Evolutionary conservation across 2,113 vertebrate genomes (phyloP).

Genomic region (Ameiurus melas): DNA sequence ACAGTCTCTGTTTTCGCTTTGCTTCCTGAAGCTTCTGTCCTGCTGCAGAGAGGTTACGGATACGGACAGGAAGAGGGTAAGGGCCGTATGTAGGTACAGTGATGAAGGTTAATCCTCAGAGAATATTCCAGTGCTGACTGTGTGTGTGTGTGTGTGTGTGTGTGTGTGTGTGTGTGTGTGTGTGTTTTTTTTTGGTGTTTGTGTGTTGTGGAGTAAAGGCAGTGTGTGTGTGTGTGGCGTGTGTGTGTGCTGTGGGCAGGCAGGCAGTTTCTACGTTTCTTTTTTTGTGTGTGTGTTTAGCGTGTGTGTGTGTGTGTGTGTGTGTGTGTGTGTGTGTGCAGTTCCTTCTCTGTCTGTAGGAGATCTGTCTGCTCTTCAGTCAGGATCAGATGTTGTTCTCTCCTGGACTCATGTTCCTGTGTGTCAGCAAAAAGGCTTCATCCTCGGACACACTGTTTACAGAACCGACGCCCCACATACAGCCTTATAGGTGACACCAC

Average conservation of each 20-base stretch:
- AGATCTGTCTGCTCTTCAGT: slow-evolving; percentile 57
- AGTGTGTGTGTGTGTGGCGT: slow-evolving; percentile 16
- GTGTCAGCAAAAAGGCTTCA: slow-evolving; percentile 62
- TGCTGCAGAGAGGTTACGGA: slow-evolving; percentile 67
- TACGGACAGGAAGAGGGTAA: slow-evolving; percentile 70
- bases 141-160: slow-evolving; percentile 19
- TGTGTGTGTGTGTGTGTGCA: slow-evolving; percentile 43
- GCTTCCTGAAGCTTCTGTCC: slow-evolving; percentile 55
- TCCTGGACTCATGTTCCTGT: slow-evolving; percentile 64
- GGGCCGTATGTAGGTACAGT: not conserved
- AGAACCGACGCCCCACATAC: slow-evolving; percentile 59
- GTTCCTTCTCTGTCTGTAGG: slow-evolving; percentile 62
- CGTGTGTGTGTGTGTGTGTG: slow-evolving; percentile 17
- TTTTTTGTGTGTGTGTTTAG: slow-evolving; percentile 18
- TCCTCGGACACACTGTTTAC: slow-evolving; percentile 72
- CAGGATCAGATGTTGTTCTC: slow-evolving; percentile 58
- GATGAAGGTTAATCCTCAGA: not conserved
- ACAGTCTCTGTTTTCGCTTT: slow-evolving; percentile 68
- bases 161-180: slow-evolving; percentile 13
- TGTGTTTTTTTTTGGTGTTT: slow-evolving; percentile 15
- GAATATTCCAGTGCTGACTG: not conserved
- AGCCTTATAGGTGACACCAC: slow-evolving; percentile 65
- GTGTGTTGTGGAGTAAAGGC: too few species aligned
- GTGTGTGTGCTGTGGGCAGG: slow-evolving; percentile 10
- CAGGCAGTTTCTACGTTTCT: too few species aligned